phyloP scores from a whole-genome alignment of 2,797 vertebrate genomes.

The Muscicapa striata region DNA sequence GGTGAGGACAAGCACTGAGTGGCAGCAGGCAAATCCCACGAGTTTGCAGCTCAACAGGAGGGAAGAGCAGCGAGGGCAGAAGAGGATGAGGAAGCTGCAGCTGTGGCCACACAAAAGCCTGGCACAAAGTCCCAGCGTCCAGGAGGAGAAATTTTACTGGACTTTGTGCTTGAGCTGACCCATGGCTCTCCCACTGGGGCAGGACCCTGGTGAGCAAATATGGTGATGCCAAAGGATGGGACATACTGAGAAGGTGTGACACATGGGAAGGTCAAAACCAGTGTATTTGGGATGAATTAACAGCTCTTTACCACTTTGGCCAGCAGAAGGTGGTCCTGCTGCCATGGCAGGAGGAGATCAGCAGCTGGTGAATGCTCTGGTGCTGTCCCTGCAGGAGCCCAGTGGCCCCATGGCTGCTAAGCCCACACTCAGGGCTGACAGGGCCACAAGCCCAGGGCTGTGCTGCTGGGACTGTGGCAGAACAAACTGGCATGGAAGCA shows the following conservation, averaged over 20 bases:
- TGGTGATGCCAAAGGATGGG: not conserved
- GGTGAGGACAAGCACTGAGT: not conserved
- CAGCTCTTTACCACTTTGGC: not conserved
- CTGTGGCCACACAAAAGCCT: not conserved
- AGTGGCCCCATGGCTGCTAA: not conserved
- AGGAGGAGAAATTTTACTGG: not conserved
- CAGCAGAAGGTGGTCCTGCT: not conserved
- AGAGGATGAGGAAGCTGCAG: not conserved
- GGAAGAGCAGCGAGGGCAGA: not conserved
- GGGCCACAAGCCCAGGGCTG: not conserved
- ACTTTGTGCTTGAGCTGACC: not conserved
- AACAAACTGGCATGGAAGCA: rapidly evolving
- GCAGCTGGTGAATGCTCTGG: not conserved
- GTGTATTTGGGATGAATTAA: not conserved
- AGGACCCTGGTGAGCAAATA: not conserved
- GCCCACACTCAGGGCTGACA: not conserved
- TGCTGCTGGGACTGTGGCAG: not conserved
- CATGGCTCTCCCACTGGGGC: not conserved
- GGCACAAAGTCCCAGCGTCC: not conserved
- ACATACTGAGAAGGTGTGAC: not conserved
- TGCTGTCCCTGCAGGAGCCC: rapidly evolving
- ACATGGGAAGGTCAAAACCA: not conserved
- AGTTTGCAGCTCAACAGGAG: not conserved
- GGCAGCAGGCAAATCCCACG: not conserved
- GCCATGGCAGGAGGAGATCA: not conserved